phyloP scores from a whole-genome alignment of 1,140 invertebrate species.

The Achroia grisella region DNA sequence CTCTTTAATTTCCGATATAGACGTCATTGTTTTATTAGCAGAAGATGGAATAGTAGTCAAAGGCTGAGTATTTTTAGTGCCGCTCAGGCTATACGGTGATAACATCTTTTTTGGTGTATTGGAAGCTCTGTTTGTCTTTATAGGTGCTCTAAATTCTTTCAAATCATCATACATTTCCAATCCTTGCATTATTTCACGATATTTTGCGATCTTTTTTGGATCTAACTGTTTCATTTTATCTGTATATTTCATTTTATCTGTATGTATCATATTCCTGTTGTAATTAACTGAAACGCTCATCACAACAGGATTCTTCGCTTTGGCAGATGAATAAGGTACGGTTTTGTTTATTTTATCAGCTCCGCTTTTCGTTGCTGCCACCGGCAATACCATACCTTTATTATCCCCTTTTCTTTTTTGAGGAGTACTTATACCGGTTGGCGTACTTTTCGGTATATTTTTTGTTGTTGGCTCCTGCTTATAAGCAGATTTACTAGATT shows the following conservation, averaged over 20 bases:
- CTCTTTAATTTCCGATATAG: too few relatives aligned
- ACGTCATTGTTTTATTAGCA: not conserved
- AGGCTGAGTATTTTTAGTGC: not conserved
- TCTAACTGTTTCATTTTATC: conserved; percentile 18
- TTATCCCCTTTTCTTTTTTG: not conserved
- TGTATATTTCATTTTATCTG: not conserved
- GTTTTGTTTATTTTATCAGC: conserved; percentile 20
- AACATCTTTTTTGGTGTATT: conserved; percentile 39
- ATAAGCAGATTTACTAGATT: conserved; percentile 14
- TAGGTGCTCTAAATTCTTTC: conserved; percentile 27
- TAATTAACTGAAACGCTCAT: conserved; percentile 38
- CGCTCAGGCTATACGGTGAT: conserved; percentile 14
- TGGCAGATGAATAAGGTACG: conserved; percentile 22
- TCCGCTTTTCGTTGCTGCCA: conserved; percentile 9
- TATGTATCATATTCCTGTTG: conserved; percentile 14
- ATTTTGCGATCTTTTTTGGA: conserved; percentile 37
- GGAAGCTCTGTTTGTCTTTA: conserved; percentile 46
- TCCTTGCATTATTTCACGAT: conserved; percentile 50
- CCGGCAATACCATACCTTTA: conserved; percentile 19
- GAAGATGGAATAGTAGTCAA: conserved; percentile 1
- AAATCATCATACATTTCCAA: conserved; percentile 43
- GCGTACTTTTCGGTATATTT: not conserved
- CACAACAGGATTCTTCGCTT: conserved; percentile 31
- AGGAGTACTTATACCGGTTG: conserved; percentile 9
- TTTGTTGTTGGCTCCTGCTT: conserved; percentile 1